These are phyloP conservation scores for Xestia xanthographa DNA, from an alignment of 2,888 invertebrate species.

Conservation along the genomic window DNA sequence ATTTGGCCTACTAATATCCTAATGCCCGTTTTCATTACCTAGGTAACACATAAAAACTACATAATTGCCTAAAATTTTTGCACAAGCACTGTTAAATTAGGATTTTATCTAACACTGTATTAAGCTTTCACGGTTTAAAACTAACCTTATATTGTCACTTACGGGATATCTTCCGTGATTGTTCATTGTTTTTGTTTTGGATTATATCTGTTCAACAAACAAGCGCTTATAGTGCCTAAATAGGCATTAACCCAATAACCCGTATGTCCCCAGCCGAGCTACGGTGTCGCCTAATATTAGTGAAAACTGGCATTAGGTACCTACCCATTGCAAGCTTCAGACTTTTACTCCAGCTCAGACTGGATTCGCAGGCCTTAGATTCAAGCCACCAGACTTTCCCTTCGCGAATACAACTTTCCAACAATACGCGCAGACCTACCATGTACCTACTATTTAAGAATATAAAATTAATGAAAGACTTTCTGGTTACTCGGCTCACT, in stretches of 20 bases:
- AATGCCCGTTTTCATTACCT: not conserved
- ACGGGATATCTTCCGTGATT: too few relatives aligned
- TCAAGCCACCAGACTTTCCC: slow-evolving; percentile 59
- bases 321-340: not conserved
- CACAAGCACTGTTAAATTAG: too few relatives aligned
- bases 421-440: slow-evolving; percentile 57
- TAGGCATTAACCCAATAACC: not conserved
- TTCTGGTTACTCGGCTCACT: slow-evolving; percentile 68
- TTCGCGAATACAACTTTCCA: slow-evolving; percentile 62
- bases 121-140: too few relatives aligned
- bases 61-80: not conserved
- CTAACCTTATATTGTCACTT: too few relatives aligned
- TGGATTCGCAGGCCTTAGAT: slow-evolving; percentile 27
- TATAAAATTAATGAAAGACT: slow-evolving; percentile 59
- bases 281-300: not conserved
- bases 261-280: too few relatives aligned
- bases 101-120: too few relatives aligned
- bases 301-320: not conserved
- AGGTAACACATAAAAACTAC: not conserved
- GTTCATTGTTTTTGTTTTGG: too few relatives aligned
- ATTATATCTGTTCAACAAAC: not conserved
- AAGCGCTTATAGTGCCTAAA: not conserved
- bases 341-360: slow-evolving; percentile 13
- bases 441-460: slow-evolving; percentile 3
- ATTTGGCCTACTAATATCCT: not conserved